A percentile compares a stretch with the other conserved stretches of the same genome.
Evolutionary conservation across 1,140 invertebrate genomes (phyloP).

Genomic region (Gryon sp.): DNA sequence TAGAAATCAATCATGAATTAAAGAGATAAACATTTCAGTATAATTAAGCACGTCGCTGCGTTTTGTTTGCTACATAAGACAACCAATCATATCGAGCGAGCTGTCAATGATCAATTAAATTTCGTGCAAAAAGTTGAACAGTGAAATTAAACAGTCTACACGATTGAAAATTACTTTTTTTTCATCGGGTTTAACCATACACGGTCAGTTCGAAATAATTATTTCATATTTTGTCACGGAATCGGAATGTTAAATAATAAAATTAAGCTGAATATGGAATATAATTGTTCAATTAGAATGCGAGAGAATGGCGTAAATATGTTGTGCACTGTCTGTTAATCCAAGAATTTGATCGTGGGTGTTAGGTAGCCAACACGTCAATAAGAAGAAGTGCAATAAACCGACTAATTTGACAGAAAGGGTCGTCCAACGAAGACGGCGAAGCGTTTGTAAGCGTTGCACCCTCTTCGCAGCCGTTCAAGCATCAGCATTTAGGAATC

Average conservation of each 20-base stretch:
- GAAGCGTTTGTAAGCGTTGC: slow-evolving; percentile 52
- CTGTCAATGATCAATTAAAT: slow-evolving; percentile 8
- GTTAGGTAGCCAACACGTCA: slow-evolving; percentile 45
- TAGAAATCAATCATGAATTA: slow-evolving; percentile 72
- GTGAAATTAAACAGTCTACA: no score
- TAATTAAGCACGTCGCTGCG: slow-evolving; percentile 40
- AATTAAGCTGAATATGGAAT: background rate
- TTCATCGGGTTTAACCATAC: no score
- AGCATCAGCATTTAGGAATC: slow-evolving; percentile 73
- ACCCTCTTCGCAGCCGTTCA: slow-evolving; percentile 56
- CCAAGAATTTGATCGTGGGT: slow-evolving; percentile 40
- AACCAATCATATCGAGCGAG: slow-evolving; percentile 10
- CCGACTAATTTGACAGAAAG: slow-evolving; percentile 68
- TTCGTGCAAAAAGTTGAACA: no score
- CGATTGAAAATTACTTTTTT: no score
- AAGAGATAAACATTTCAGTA: slow-evolving; percentile 55
- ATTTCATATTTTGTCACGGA: no score
- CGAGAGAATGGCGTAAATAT: slow-evolving; percentile 17
- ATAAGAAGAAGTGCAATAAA: slow-evolving; percentile 65
- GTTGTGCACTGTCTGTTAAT: slow-evolving; percentile 25
- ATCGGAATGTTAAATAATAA: background rate
- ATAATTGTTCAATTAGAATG: background rate
- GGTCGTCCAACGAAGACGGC: slow-evolving; percentile 43
- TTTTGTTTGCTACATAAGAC: slow-evolving; percentile 35
- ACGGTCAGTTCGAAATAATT: no score